Evolutionary conservation across 2,113 vertebrate genomes (phyloP).

Genomic region (Campylomormyrus numenius): DNA sequence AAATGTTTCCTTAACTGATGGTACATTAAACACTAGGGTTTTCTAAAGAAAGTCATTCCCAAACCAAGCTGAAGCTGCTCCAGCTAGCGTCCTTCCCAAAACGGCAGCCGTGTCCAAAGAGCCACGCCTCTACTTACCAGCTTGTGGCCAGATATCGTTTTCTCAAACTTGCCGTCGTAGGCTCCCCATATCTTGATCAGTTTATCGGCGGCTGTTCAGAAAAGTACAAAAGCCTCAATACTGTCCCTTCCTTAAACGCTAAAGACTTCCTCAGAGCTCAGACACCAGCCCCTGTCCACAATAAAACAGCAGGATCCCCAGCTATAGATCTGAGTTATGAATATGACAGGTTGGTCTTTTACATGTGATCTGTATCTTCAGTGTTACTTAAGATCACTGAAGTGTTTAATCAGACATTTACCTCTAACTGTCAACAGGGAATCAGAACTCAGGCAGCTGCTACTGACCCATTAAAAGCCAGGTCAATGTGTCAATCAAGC

Average conservation of each 20-base stretch:
- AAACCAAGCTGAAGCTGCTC: not conserved
- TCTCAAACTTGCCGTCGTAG: constrained; percentile 97
- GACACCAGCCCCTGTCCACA: not conserved
- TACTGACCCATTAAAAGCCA: not conserved
- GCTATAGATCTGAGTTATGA: not conserved
- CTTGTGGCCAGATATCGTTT: constrained; percentile 95
- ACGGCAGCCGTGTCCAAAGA: too few species aligned
- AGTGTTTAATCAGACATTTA: not conserved
- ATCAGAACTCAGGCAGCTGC: not conserved
- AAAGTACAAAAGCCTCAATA: constrained; percentile 1
- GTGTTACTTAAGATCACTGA: not conserved
- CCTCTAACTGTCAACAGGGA: not conserved
- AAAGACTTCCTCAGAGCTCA: not conserved
- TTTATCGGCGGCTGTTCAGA: constrained; percentile 84
- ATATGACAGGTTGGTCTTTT: not conserved
- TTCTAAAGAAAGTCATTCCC: not conserved
- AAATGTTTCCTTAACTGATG: too few species aligned
- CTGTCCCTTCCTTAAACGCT: not conserved
- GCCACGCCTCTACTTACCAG: constrained; percentile 68
- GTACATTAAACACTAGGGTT: not conserved
- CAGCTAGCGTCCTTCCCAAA: not conserved
- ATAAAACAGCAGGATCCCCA: not conserved
- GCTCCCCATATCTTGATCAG: constrained; percentile 99
- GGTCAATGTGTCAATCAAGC: not conserved
- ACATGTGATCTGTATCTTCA: not conserved